Conservation (phyloP, 2,797 vertebrate genomes). For the Muscicapa comitata region DNA sequence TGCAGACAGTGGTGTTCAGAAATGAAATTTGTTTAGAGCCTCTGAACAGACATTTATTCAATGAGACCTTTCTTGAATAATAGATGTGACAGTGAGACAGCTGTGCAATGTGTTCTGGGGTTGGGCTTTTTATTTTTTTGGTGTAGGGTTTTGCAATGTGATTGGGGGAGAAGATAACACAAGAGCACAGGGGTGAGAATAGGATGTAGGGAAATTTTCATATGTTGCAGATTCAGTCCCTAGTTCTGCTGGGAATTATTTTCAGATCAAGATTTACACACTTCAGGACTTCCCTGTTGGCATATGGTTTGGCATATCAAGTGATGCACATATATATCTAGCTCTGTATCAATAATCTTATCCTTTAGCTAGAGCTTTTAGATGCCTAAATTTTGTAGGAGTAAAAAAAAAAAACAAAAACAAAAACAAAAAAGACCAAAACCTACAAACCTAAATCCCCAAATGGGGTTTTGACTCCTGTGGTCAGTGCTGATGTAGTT, state of each 20-base stretch:
- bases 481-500: neutral
- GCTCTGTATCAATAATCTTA: neutral
- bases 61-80: constrained; percentile 72
- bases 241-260: neutral
- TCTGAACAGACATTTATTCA: constrained; percentile 74
- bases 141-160: neutral
- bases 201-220: neutral
- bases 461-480: neutral
- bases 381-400: neutral
- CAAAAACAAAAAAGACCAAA: neutral
- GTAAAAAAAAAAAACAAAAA: neutral
- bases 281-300: neutral
- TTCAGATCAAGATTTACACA: neutral
- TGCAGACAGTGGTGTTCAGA: constrained; percentile 68
- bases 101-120: neutral
- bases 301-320: neutral
- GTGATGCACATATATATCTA: neutral
- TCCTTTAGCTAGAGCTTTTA: neutral
- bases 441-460: neutral
- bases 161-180: neutral
- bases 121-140: neutral
- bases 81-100: constrained; percentile 66
- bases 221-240: neutral
- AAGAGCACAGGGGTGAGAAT: neutral
- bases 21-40: constrained; percentile 78